Evolutionary conservation across 2,113 vertebrate genomes (phyloP), one percentile per base, ranked within the genome.

Genomic region (Octodon degus): DNA sequence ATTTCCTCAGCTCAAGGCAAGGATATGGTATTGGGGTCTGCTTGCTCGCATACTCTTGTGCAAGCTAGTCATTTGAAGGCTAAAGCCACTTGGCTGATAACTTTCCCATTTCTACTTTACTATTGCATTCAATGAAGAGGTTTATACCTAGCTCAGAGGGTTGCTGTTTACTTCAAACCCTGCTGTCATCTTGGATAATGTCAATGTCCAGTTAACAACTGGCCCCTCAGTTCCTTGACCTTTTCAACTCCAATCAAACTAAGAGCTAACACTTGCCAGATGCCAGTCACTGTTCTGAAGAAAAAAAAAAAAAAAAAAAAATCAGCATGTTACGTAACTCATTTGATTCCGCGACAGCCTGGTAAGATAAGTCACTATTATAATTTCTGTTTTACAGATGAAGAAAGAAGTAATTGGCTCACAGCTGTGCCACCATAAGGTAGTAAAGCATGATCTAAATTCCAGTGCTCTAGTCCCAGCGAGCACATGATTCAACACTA

Each of bases 171-270:
- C 86, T 62, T 92, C 86, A 70, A 40, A 95, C 27, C 11, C 84
- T 86, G 76, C 80, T 37, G 32, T 96, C 70, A 68, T 93, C 76
- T 90, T 17, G 5, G 47, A 67, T 60, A 83, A 91, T 43, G 74
- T 82, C 84, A 90, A 2, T 79, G 55, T 86, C 68, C 30, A 53
- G 62, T 76, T 79, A 92, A 95, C 85, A 95, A 80, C 34, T 83
- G 85, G 85, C 6, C 47, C 74, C 47, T 89, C 55, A 74, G 85
- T 87, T 95, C 85, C 34, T 94, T 97, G 93, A 95, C 81, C 91
- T 97, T 95, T 92, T 94, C 70, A 58, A 88, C 55, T 83, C 55
- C 77, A 92, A 50, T 86, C 63, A 97, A 93, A 94, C 50, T 67
- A 89, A 83, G 77, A 90, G 63, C 25, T 96, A 90, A 90, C 47